Conservation (phyloP, 2,888 invertebrate species). For the Watsonalla cultraria region DNA sequence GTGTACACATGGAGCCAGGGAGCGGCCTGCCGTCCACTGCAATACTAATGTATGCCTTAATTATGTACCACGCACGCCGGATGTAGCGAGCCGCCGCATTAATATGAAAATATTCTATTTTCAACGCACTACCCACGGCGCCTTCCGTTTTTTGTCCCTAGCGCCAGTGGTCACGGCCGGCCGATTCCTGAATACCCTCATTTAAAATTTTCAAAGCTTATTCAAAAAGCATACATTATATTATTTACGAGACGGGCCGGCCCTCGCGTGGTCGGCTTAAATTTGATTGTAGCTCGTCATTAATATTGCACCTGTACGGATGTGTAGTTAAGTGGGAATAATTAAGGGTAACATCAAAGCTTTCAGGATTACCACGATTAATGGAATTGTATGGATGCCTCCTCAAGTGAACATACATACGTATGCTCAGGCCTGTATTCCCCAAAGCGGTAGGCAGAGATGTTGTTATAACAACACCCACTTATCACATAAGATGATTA, state of each 20-base stretch:
- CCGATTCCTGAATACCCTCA: conserved; percentile 11
- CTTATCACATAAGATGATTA: no score
- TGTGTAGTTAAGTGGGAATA: neutral
- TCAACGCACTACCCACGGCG: conserved; percentile 14
- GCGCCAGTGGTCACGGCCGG: conserved; percentile 1
- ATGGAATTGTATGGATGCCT: no score
- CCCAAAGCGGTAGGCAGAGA: no score
- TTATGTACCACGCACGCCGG: conserved; percentile 32
- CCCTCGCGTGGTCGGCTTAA: conserved; percentile 10
- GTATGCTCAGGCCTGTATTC: no score
- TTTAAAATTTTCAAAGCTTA: conserved; percentile 30
- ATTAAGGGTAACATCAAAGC: neutral
- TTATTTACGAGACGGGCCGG: conserved; percentile 6
- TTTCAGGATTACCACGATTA: neutral
- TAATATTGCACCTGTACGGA: neutral
- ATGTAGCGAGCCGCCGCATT: conserved; percentile 28
- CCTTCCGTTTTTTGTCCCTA: conserved; percentile 10
- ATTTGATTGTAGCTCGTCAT: neutral
- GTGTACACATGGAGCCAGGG: neutral
- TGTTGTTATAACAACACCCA: no score
- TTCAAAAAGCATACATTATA: conserved; percentile 31
- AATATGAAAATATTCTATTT: conserved; percentile 41
- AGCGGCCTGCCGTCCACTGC: conserved; percentile 11
- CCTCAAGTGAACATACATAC: no score
- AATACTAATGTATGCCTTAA: conserved; percentile 32